Evolutionary conservation across 2,797 vertebrate genomes (phyloP), one percentile per base, ranked within the genome.

Genomic region (Silurus aristotelis): DNA sequence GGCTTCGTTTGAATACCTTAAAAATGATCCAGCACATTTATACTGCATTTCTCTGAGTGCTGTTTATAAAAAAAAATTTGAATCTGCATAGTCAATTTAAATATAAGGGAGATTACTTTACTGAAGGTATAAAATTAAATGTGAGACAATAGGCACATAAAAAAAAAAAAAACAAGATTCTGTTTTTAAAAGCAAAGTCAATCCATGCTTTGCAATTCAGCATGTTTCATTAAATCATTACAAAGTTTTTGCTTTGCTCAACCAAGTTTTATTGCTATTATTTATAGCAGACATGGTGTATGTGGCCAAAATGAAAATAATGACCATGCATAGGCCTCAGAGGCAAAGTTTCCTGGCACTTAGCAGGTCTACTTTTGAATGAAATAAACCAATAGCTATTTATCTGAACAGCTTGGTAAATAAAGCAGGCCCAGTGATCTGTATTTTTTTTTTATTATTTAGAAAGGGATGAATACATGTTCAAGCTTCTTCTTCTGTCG

Each of bases 221-320:
- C 17, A 38, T 38, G 27, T 38, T 31, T 77, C 56, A 77, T 19
- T 60, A 9, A 20, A 60, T 60, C 20, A 52, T 73, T 73, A 52
- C 55, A 58, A 58, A 79, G 20, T 46, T 76, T 75, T 77, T 77
- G 17, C 27, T 77, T 79, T 63, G 6, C 63, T 79, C 3, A 79
- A n/a, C 31, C 77, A 46, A 46, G 10, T 13, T 46, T 63, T 63
- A 63, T 61, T 15, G 43, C 20, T 43, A 46, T 46, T n/a, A 63
- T 79, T 63, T 63, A n/a, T 63, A 79, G 38, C 31, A 63, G 58
- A 17, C 77, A 79, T n/a, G 38, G 77, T 6, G 60, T 46, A 20
- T 79, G 58, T 79, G 77, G 58, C 58, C 60, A 63, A 15, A 63
- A 79, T 79, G 38, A 63, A 63, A 63, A 79, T 46, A 60, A 79